phyloP scores from a whole-genome alignment of 2,888 invertebrate genomes.

The Amiota communis region DNA sequence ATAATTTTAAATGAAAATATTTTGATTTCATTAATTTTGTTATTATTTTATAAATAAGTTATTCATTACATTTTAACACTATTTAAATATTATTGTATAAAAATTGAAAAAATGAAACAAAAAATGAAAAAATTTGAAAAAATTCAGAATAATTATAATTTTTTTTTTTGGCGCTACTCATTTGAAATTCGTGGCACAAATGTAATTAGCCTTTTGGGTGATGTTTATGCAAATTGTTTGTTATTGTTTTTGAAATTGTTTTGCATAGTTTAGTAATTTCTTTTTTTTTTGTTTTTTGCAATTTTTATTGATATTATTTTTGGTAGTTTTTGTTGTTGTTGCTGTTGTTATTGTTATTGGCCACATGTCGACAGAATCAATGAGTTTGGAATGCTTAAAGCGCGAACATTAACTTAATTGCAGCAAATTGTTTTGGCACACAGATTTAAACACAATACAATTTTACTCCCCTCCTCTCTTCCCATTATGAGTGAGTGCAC shows the following conservation, averaged over 20 bases:
- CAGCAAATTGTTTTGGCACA: slow-evolving; percentile 1
- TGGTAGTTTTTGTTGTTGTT: not conserved
- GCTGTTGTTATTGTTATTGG: not conserved
- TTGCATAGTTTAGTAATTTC: too few species aligned
- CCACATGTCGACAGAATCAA: slow-evolving; percentile 10
- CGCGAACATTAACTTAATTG: slow-evolving; percentile 14
- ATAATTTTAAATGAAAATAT: slow-evolving; percentile 27
- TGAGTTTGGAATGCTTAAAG: not conserved
- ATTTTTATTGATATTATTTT: too few species aligned
- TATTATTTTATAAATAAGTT: not conserved
- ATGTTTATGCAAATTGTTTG: slow-evolving; percentile 20
- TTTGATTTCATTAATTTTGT: slow-evolving; percentile 1
- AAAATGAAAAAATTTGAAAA: too few species aligned
- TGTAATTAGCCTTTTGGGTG: slow-evolving; percentile 19
- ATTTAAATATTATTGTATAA: too few species aligned
- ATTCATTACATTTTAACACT: too few species aligned
- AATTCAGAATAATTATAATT: not conserved
- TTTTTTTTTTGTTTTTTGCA: too few species aligned
- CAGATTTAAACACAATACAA: too few species aligned
- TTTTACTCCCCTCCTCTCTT: too few species aligned
- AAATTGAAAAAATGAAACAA: too few species aligned
- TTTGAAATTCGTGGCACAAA: not conserved
- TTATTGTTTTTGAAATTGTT: not conserved
- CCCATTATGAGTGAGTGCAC: too few species aligned
- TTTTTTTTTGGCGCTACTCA: not conserved